These are phyloP conservation scores for Bos indicus DNA, from an alignment of 2,113 vertebrate genomes.

Conservation along the genomic window DNA sequence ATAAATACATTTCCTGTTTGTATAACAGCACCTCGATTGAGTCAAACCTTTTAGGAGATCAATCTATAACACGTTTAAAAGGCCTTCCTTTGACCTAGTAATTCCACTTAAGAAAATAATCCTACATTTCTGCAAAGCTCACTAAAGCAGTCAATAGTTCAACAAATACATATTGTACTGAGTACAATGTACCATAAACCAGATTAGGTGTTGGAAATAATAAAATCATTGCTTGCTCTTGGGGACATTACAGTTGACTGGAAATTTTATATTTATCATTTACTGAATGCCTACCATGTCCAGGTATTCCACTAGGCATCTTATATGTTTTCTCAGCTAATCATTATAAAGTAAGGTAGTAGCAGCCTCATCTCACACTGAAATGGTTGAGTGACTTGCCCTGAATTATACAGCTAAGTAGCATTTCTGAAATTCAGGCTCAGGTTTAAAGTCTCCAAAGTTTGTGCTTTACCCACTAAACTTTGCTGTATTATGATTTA, in stretches of 20 bases:
- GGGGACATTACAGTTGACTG: background rate
- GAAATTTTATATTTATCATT: background rate
- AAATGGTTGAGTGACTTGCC: background rate
- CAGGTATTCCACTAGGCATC: background rate
- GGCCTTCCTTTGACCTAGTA: background rate
- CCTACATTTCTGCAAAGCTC: background rate
- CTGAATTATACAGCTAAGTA: background rate
- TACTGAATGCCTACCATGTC: background rate
- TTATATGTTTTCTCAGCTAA: background rate
- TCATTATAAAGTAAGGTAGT: background rate
- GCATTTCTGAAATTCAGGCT: background rate
- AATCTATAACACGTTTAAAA: background rate
- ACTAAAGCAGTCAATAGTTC: background rate
- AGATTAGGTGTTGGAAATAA: background rate
- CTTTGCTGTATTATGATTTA: background rate
- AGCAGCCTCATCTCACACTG: background rate
- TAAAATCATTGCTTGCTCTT: background rate
- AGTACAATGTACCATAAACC: background rate
- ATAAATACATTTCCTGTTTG: background rate
- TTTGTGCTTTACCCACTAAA: background rate
- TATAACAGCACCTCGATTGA: background rate
- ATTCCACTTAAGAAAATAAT: constrained; percentile 18
- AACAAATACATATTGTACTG: background rate
- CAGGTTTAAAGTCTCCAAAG: background rate
- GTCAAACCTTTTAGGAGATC: background rate